These are phyloP conservation scores for Abramis brama DNA, from an alignment of 2,113 vertebrate species.

Conservation along the genomic window DNA sequence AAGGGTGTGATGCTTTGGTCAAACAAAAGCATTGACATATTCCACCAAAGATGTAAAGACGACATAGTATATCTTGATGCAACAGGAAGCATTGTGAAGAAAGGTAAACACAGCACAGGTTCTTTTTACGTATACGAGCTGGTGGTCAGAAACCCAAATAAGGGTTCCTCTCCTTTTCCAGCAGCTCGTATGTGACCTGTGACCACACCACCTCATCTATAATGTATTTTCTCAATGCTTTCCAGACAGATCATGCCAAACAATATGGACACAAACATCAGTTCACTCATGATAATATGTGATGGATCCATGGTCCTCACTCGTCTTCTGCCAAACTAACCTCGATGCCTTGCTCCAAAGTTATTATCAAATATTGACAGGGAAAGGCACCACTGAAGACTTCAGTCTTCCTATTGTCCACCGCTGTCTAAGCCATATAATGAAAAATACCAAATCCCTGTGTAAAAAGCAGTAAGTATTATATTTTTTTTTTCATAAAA, in stretches of 20 bases:
- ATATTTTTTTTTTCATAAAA: no score
- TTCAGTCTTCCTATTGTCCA: no score
- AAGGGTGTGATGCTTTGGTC: slow-evolving; percentile 24
- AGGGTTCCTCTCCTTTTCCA: slow-evolving; percentile 28
- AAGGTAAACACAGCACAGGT: slow-evolving; percentile 6
- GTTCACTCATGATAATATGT: no score
- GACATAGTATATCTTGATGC: slow-evolving; percentile 4
- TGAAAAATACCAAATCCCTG: no score
- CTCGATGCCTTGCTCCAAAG: no score
- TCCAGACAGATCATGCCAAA: slow-evolving; percentile 34
- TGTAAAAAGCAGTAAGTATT: no score
- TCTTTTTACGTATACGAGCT: slow-evolving; percentile 17
- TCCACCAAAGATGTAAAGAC: background rate
- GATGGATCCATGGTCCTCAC: no score
- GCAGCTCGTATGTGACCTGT: slow-evolving; percentile 8
- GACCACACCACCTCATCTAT: slow-evolving; percentile 29
- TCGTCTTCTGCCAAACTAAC: no score
- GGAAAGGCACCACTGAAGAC: no score
- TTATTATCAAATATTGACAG: no score
- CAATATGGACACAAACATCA: slow-evolving; percentile 40
- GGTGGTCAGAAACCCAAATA: slow-evolving; percentile 27
- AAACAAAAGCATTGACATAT: slow-evolving; percentile 13
- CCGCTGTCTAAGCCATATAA: no score
- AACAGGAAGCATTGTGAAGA: slow-evolving; percentile 13
- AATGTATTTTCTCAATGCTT: slow-evolving; percentile 32